Evolutionary conservation across 2,113 vertebrate genomes (phyloP), one percentile per base, ranked within the genome.

Genomic region (Phasianus colchicus): DNA sequence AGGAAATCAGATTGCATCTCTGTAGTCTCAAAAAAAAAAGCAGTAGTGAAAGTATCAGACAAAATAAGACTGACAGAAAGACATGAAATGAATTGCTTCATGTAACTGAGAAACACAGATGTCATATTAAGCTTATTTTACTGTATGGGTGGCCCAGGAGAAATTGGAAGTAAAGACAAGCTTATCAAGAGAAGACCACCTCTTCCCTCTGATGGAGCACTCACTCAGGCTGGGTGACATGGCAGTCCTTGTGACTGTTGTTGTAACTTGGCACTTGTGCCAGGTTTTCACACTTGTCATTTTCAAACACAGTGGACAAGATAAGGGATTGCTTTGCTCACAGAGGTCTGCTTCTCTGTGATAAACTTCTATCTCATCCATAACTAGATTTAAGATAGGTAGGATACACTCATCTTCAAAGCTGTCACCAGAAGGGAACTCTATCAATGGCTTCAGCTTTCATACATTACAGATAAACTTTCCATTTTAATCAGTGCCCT

Each of bases 361-460:
- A 99, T 98, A 98, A 99, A 98, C 95, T 94, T 95, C 95, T 97
- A 95, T 98, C 97, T 97, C 98, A 98, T 98, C 96, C 97, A 97
- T 98, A 97, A 75, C 97, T 85, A 90, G 96, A 95, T 97, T 93
- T 90, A 93, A 97, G 93, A 97, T 97, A 97, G 60, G 88, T 94
- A 94, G 95, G 95, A 97, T 96, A 94, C 90, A 86, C 97, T 98
- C 94, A 57, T 98, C 96, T 96, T 95, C 95, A 90, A 96, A 95
- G 96, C 95, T 96, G 97, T 97, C 97, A 97, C 95, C 94, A 96
- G 95, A 97, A 98, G 90, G 72, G 82, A 97, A 96, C 95, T 95
- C 95, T 97, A 86, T 97, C 97, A 97, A 84, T 94, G 75, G 88
- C 96, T 97, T 98, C 95, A 98, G 97, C 95, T 67, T 95, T 92